Evolutionary conservation across 1,140 invertebrate genomes (phyloP).

Genomic region (Heliconius melpomene): DNA sequence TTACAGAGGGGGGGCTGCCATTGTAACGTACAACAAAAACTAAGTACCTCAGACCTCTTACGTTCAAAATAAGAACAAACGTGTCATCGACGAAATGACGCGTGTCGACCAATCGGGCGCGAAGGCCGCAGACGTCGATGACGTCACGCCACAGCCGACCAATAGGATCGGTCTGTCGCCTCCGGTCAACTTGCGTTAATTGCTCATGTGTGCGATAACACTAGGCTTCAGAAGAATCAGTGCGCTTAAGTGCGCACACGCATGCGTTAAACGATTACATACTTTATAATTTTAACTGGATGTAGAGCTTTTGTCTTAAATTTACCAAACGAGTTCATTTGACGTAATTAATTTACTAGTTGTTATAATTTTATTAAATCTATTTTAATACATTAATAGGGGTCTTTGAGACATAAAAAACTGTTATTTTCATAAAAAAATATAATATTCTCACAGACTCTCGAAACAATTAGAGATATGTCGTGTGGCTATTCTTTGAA

Average conservation of each 20-base stretch:
- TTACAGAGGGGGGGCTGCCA: slow-evolving; percentile 49
- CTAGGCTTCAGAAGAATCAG: slow-evolving; percentile 68
- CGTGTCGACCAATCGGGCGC: slow-evolving; percentile 79
- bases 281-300: slow-evolving; percentile 14
- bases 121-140: slow-evolving; percentile 74
- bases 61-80: slow-evolving; percentile 79
- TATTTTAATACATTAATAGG: neutral
- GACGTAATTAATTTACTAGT: neutral
- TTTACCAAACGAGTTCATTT: neutral
- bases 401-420: neutral
- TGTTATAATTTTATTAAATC: neutral
- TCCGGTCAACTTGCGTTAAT: slow-evolving; percentile 80
- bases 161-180: slow-evolving; percentile 70
- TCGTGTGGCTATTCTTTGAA: slow-evolving; percentile 49
- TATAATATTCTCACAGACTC: slow-evolving; percentile 26
- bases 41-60: slow-evolving; percentile 70
- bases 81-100: slow-evolving; percentile 80
- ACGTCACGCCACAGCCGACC: slow-evolving; percentile 70
- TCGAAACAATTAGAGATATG: slow-evolving; percentile 38
- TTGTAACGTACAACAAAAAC: slow-evolving; percentile 67
- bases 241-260: slow-evolving; percentile 66
- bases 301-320: slow-evolving; percentile 9
- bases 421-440: slow-evolving; percentile 18
- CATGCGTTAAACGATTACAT: slow-evolving; percentile 44
- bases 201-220: slow-evolving; percentile 79